Evolutionary conservation across 1,140 invertebrate genomes (phyloP).

Genomic region (Papilio helenus): DNA sequence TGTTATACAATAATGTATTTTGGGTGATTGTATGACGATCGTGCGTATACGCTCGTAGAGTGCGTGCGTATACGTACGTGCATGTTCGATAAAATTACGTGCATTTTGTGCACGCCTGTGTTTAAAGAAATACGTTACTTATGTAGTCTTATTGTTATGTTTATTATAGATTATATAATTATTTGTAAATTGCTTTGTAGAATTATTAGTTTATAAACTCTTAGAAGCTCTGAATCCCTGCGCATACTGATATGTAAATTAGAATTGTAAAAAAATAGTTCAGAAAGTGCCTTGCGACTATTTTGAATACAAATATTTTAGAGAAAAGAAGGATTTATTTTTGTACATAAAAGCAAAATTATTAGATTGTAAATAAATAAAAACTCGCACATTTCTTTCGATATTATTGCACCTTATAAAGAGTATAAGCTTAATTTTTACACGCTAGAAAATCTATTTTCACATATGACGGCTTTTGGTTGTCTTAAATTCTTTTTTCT

Average conservation of each 20-base stretch:
- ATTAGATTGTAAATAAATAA: neutral
- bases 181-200: neutral
- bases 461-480: neutral
- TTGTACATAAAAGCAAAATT: too few species aligned
- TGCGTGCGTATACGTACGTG: neutral
- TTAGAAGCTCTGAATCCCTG: neutral
- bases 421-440: neutral
- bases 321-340: neutral
- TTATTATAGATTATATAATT: neutral
- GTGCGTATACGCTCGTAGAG: neutral
- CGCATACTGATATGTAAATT: neutral
- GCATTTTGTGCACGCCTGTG: neutral
- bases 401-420: neutral
- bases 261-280: neutral
- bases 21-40: neutral
- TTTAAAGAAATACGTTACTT: neutral
- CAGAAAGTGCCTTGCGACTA: neutral
- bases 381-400: neutral
- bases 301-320: neutral
- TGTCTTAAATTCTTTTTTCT: neutral
- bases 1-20: neutral
- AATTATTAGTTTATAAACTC: neutral
- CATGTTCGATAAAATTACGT: neutral
- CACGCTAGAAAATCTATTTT: too few species aligned
- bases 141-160: neutral